A percentile compares a stretch with the other conserved stretches of the same genome.
These are phyloP conservation scores for Eledone cirrhosa DNA, from an alignment of 2,888 invertebrate species.

Conservation along the genomic window DNA sequence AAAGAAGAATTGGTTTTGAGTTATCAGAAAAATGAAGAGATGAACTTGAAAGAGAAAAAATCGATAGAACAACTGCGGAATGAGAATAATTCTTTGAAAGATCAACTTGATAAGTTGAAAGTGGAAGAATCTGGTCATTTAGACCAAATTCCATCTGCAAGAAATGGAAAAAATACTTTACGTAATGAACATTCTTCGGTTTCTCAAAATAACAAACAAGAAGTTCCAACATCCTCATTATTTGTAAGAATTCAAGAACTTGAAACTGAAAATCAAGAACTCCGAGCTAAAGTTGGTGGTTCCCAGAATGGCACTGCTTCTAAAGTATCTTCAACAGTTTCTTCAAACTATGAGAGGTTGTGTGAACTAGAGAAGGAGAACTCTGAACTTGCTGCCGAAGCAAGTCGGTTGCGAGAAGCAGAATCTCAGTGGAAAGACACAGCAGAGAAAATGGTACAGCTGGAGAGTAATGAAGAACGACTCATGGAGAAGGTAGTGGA, in stretches of 20 bases:
- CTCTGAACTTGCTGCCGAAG: slow-evolving; percentile 40
- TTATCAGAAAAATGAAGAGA: background rate
- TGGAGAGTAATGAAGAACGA: slow-evolving; percentile 57
- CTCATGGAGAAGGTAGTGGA: slow-evolving; percentile 60
- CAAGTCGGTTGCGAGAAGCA: slow-evolving; percentile 41
- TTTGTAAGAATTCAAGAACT: slow-evolving; percentile 50
- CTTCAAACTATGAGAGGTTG: slow-evolving; percentile 49
- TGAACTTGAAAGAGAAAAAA: slow-evolving; percentile 36
- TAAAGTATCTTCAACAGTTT: slow-evolving; percentile 14
- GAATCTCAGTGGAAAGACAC: slow-evolving; percentile 47
- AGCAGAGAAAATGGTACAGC: slow-evolving; percentile 51
- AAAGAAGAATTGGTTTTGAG: slow-evolving; percentile 36
- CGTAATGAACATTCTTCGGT: background rate
- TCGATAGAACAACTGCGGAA: slow-evolving; percentile 37
- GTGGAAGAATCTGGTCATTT: slow-evolving; percentile 7
- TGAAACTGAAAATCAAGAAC: slow-evolving; percentile 49
- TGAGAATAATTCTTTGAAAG: slow-evolving; percentile 38
- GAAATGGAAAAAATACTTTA: slow-evolving; percentile 12
- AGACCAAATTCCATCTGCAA: slow-evolving; percentile 4
- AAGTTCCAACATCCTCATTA: slow-evolving; percentile 38
- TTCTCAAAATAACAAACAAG: slow-evolving; percentile 19
- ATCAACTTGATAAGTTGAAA: slow-evolving; percentile 35
- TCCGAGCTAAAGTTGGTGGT: slow-evolving; percentile 36
- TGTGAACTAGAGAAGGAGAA: slow-evolving; percentile 53
- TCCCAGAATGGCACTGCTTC: slow-evolving; percentile 1